Evolutionary conservation across 2,797 vertebrate species (phyloP), one percentile per base, ranked within the genome.

Genomic region (Phrynocephalus guinanensis): DNA sequence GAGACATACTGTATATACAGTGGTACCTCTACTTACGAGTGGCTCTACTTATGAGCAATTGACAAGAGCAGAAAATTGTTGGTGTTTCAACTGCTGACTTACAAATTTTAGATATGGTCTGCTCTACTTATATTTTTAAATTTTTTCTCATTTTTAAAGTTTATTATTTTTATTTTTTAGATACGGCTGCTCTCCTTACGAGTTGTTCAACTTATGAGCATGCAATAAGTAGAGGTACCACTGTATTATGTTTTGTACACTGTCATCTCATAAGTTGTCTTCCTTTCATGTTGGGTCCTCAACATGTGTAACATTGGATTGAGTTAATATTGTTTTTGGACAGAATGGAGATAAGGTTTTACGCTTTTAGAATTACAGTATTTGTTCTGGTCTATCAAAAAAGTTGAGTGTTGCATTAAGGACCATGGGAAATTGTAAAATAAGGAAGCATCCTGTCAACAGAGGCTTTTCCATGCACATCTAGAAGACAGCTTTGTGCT

Each of bases 201-300:
- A 44, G 38, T 44, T 44, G 38, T 33, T 33, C 33, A 33, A 33
- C 33, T 33, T 33, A 33, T 33, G 33, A 33, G 33, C 33, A 33
- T 33, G 33, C 33, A 33, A 33, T 33, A 33, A 33, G 33, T 33
- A 33, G 33, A 33, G 33, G 33, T 5, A 44, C 38, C 38, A 30
- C 33, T 50, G 20, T 38, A 6, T 56, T 75, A 60, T 56, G 15
- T 84, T 56, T 72, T 83, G 22, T 30, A 83, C 48, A 50, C 48
- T 52, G 15, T 30, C n/a, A 28, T 71, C 30, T 44, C 24, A n/a
- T 67, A 28, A 18, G 63, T 22, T 48, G 30, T 9, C 11, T 67
- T 85, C 84, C 16, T 86, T 26, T 86, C 73, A 33, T 60, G 52
- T 30, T 38, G n/a, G n/a, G n/a, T 56, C 18, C 68, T 52, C 44